A percentile compares a stretch with the other conserved stretches of the same genome.
phyloP scores from a whole-genome alignment of 2,113 vertebrate genomes.

The Plecturocebus donacophilus region DNA sequence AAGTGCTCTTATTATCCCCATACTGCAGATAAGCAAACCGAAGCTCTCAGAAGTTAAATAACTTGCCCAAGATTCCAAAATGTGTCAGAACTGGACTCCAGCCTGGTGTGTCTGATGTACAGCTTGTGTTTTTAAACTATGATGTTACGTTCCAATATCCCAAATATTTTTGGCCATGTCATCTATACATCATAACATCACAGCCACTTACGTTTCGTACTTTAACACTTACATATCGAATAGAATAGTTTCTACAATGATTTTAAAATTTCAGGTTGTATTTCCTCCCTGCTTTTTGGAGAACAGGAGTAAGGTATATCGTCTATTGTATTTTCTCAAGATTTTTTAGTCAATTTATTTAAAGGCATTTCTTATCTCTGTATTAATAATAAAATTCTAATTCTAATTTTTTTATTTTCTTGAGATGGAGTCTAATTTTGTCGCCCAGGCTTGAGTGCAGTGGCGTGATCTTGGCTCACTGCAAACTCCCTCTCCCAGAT shows the following conservation, averaged over 20 bases:
- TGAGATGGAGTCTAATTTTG: too few relatives aligned
- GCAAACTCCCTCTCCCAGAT: too few relatives aligned
- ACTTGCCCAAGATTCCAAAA: neutral
- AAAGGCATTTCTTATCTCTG: neutral
- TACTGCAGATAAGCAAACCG: neutral
- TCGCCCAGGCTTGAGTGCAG: too few relatives aligned
- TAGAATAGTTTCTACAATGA: neutral
- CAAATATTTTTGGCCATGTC: neutral
- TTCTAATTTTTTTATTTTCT: neutral
- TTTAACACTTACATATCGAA: neutral
- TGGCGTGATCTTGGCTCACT: too few relatives aligned
- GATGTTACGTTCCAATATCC: neutral
- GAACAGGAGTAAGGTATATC: neutral
- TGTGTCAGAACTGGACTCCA: neutral
- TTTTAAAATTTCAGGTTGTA: neutral
- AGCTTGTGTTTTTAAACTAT: neutral
- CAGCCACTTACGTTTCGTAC: neutral
- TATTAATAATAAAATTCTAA: neutral
- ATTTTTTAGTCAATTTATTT: neutral
- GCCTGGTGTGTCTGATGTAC: neutral
- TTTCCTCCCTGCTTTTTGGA: neutral
- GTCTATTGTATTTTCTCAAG: neutral
- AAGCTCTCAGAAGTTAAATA: neutral
- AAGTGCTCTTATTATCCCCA: neutral
- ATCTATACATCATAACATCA: neutral